These are phyloP conservation scores for Bubo blakistoni DNA, from an alignment of 2,113 vertebrate genomes.

Conservation along the genomic window DNA sequence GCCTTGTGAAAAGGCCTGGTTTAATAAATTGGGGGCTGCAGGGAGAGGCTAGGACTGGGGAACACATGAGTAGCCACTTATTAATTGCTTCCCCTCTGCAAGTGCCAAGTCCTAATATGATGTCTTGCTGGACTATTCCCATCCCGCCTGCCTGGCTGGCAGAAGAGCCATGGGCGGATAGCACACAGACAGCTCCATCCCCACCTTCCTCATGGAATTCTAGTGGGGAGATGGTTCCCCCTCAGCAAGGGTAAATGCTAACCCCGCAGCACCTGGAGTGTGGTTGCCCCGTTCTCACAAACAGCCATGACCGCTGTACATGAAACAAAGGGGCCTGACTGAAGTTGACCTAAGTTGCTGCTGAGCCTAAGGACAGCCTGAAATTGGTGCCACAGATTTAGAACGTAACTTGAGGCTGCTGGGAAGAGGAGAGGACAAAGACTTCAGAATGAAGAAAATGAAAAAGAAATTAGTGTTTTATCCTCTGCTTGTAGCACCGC, in stretches of 20 bases:
- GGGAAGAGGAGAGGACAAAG: neutral
- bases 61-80: slow-evolving; percentile 75
- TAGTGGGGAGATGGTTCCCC: neutral
- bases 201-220: neutral
- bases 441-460: neutral
- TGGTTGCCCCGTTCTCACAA: accelerated
- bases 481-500: neutral
- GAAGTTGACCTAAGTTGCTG: neutral
- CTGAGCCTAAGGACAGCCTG: neutral
- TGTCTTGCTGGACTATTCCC: slow-evolving; percentile 23
- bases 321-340: neutral
- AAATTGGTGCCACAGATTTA: neutral
- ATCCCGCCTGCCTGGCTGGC: neutral
- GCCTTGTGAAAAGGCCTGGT: slow-evolving; percentile 64
- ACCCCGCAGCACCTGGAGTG: neutral
- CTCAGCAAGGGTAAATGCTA: neutral
- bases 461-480: neutral
- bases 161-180: neutral
- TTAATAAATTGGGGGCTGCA: slow-evolving; percentile 76
- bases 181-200: neutral
- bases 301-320: neutral
- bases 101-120: slow-evolving; percentile 43
- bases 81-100: slow-evolving; percentile 75
- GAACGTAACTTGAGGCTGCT: neutral
- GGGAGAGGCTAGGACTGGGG: slow-evolving; percentile 68